These are phyloP conservation scores for Loxodonta africana DNA, from an alignment of 2,113 vertebrate species.

Conservation along the genomic window DNA sequence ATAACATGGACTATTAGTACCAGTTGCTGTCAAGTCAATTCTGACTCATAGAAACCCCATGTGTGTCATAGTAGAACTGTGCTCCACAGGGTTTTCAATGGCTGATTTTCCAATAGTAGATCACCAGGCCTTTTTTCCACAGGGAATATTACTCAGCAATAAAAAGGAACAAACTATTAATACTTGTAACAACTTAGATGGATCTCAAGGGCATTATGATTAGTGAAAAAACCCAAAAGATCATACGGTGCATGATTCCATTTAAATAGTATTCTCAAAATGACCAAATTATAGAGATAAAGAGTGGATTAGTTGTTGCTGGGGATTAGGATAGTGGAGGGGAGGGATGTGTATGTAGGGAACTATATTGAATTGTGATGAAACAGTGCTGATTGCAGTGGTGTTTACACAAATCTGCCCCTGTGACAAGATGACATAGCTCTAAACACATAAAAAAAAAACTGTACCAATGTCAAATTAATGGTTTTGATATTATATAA, in stretches of 20 bases:
- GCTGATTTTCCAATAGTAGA: too few relatives aligned
- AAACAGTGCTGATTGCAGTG: not conserved
- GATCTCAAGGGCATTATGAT: not conserved
- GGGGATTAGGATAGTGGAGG: not conserved
- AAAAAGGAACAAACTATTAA: too few relatives aligned
- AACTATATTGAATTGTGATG: not conserved
- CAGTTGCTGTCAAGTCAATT: too few relatives aligned
- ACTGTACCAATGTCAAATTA: not conserved
- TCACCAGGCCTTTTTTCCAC: too few relatives aligned
- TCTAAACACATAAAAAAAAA: too few relatives aligned
- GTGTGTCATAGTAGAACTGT: too few relatives aligned
- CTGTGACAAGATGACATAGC: not conserved
- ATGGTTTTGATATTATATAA: not conserved
- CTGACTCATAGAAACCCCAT: too few relatives aligned
- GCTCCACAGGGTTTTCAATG: too few relatives aligned
- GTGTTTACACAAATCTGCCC: not conserved
- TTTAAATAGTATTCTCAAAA: not conserved
- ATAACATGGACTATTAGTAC: too few relatives aligned
- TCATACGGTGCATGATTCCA: not conserved
- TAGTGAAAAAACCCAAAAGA: not conserved
- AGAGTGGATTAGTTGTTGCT: too few relatives aligned
- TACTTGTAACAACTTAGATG: too few relatives aligned
- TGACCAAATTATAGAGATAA: not conserved
- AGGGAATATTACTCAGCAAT: too few relatives aligned
- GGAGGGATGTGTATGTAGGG: not conserved